Evolutionary conservation across 2,797 vertebrate species (phyloP), one percentile per base, ranked within the genome.

Genomic region (Morus bassanus): DNA sequence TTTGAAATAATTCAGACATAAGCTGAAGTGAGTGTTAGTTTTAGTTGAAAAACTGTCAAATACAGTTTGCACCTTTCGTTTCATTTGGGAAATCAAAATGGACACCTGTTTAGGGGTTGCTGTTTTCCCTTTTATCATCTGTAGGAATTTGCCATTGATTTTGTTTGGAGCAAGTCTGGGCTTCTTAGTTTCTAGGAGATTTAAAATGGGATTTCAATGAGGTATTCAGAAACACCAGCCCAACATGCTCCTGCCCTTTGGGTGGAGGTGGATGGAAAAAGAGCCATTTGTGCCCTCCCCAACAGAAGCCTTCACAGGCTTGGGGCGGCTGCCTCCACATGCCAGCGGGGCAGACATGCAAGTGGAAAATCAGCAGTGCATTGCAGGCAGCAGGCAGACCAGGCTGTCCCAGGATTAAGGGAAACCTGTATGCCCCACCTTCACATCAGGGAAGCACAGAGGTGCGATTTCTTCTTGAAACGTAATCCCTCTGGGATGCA

Each of bases 11-110:
- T 74, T 94, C 60, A 92, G 83, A 77, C 83, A 65, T 81, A 88
- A 91, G 41, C 10, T 95, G 74, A 91, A 89, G 35, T 67, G 70
- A 88, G 22, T 83, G 74, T 85, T 93, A 77, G 25, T 86, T 93
- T 95, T 81, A 91, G 69, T 65, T 88, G 54, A 84, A 95, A 93
- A 93, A 78, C 43, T 96, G 95, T 92, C 93, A 96, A 92, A 93
- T 41, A 25, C 51, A 88, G 35, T 93, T 89, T 91, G 28, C 65
- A 93, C 63, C 22, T 93, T 92, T 95, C 2, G 1, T 85, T 95
- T 93, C 0, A 0, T 60, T 56, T 83, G 39, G 81, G 61, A 94
- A 92, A 85, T 85, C 39, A 89, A 89, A 93, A 81, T 35, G 72
- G 89, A 88, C 94, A 96, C 46, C 31, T 75, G 33, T 56, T 92